Evolutionary conservation across 2,113 vertebrate genomes (phyloP), one percentile per base, ranked within the genome.

Genomic region (Sylvicapra grimmia): DNA sequence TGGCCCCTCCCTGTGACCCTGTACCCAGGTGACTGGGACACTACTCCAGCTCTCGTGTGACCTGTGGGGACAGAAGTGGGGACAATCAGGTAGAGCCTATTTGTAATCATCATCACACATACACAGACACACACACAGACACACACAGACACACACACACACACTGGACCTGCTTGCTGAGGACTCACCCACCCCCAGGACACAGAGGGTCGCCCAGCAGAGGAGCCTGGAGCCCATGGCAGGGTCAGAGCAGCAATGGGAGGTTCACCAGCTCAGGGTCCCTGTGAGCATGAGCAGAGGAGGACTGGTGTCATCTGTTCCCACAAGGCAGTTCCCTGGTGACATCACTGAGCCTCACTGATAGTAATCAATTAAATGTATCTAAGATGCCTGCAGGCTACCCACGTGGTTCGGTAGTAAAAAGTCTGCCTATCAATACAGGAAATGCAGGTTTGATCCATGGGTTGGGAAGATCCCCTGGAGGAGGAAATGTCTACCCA

Each of bases 241-340:
- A 31, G 31, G 2, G 10, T 33, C 19, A 23, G 36, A 13, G 13
- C 14, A 16, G 25, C 18, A 19, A 10, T 13, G 25, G 49, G 25
- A 21, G 18, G 33, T 11, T 54, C 15, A 1, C 16, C 29, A 75
- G 86, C 8, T 65, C 14, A 29, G 51, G 65, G 16, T n/a, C 51
- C 4, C 47, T 47, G 14, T 56, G 51, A 77, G 63, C 49, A 83
- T 11, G 4, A 54, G 59, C 33, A 25, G 72, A 61, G 40, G 27
- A 53, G 49, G 27, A 58, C 14, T 0, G 1, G 19, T 0, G 0
- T 19, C 33, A 25, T 16, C 29, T 15, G 29, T 56, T 16, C n/a
- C 21, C 40, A 86, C 6, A 29, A 2, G 6, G 53, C 27, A 33
- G 21, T 29, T 80, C 40, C 61, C 19, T 5, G 27, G 36, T 65